Conservation (phyloP, 1,140 invertebrate genomes). For the Subanguina moxae region DNA sequence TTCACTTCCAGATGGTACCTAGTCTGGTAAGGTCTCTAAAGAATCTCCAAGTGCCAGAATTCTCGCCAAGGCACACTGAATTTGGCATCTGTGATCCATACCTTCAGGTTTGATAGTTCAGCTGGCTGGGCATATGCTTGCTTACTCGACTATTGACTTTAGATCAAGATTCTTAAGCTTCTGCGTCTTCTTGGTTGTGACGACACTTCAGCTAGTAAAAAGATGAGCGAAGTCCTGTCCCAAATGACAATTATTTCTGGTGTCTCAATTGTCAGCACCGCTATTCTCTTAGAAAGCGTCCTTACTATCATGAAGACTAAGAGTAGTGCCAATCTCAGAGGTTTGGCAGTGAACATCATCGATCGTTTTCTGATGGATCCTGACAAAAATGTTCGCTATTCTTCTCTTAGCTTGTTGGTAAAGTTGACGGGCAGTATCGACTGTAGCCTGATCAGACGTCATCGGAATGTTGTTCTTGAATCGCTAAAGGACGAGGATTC, state of each 20-base stretch:
- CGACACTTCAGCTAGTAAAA: slow-evolving; percentile 90
- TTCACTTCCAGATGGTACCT: too few species aligned
- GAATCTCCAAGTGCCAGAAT: too few species aligned
- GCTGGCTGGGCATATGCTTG: background rate
- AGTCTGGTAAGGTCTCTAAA: too few species aligned
- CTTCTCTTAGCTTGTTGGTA: slow-evolving; percentile 90
- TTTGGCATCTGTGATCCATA: slow-evolving; percentile 93
- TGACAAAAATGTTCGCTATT: slow-evolving; percentile 98
- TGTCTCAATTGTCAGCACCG: slow-evolving; percentile 92
- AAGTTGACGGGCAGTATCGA: slow-evolving; percentile 72
- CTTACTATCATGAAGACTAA: slow-evolving; percentile 96
- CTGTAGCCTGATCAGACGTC: slow-evolving; percentile 80
- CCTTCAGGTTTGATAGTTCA: slow-evolving; percentile 81
- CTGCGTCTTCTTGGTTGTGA: slow-evolving; percentile 88
- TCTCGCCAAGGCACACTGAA: too few species aligned
- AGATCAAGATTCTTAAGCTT: slow-evolving; percentile 64
- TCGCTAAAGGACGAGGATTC: slow-evolving; percentile 74
- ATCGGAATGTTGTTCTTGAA: slow-evolving; percentile 94
- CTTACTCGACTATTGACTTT: background rate
- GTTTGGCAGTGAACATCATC: slow-evolving; percentile 90
- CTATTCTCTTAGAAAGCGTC: slow-evolving; percentile 95
- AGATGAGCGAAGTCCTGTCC: slow-evolving; percentile 98
- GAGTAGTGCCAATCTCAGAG: slow-evolving; percentile 66
- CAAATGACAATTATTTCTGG: slow-evolving; percentile 92
- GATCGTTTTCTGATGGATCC: slow-evolving; percentile 94